A percentile compares a stretch with the other conserved stretches of the same genome.
Conservation (phyloP, 2,113 vertebrate genomes). For the Sapajus apella region DNA sequence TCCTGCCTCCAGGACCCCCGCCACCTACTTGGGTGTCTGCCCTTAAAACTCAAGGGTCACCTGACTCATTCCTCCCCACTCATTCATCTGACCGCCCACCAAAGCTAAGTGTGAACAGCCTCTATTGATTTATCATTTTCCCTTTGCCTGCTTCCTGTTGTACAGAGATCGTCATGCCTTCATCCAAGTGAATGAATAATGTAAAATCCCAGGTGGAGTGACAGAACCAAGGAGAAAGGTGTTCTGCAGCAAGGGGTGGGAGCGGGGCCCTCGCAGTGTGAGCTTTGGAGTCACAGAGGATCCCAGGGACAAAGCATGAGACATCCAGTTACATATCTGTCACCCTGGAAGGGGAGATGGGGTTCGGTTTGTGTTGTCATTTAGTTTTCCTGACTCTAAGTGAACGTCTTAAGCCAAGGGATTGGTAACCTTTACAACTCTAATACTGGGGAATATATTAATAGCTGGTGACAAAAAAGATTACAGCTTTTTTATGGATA, state of each 20-base stretch:
- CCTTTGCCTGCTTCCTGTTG: background rate
- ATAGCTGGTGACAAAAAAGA: conserved; percentile 28
- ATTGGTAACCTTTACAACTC: background rate
- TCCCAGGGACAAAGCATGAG: background rate
- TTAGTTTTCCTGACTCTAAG: background rate
- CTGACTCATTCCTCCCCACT: background rate
- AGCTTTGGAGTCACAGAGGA: background rate
- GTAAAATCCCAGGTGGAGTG: background rate
- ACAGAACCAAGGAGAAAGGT: background rate
- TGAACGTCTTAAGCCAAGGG: background rate
- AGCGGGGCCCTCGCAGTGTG: background rate
- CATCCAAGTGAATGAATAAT: background rate
- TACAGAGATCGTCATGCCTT: background rate
- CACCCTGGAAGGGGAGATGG: background rate
- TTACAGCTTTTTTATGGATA: conserved; percentile 17
- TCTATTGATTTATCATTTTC: background rate
- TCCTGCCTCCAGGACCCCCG: too few relatives aligned
- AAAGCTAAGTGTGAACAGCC: background rate
- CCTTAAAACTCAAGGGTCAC: background rate
- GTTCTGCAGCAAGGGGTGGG: background rate
- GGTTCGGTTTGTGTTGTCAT: background rate
- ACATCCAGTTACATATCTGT: accelerated
- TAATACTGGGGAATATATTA: background rate
- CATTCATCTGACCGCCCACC: background rate
- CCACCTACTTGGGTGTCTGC: background rate